A percentile compares a stretch with the other conserved stretches of the same genome.
These are phyloP conservation scores for Polylopha cassiicola DNA, from an alignment of 2,888 invertebrate genomes.

Conservation along the genomic window DNA sequence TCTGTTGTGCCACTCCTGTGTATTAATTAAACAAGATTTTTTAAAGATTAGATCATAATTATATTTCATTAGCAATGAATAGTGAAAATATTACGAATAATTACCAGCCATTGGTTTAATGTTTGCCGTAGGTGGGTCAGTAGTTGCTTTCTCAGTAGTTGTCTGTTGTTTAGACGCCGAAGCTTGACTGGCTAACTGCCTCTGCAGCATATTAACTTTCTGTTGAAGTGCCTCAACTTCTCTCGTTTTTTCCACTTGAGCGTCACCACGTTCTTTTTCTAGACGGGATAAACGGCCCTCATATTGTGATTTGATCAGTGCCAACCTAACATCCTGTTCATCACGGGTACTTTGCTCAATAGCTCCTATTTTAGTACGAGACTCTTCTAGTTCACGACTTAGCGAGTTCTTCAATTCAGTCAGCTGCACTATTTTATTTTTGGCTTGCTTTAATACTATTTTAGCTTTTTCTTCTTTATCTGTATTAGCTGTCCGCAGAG, in stretches of 20 bases:
- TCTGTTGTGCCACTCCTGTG: conserved; percentile 66
- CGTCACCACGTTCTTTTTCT: conserved; percentile 84
- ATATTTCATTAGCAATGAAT: no score
- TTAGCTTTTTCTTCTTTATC: conserved; percentile 82
- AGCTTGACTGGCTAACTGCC: conserved; percentile 84
- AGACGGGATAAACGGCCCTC: conserved; percentile 82
- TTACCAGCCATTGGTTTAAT: conserved; percentile 95
- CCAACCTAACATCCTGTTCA: conserved; percentile 76
- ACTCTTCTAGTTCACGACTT: conserved; percentile 76
- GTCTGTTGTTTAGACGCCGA: conserved; percentile 81
- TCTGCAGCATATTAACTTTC: conserved; percentile 81
- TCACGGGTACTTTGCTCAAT: conserved; percentile 74
- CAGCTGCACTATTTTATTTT: conserved; percentile 83
- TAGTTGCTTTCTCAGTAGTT: conserved; percentile 72
- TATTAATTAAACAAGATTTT: conserved; percentile 29
- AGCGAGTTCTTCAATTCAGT: conserved; percentile 82
- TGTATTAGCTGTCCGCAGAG: conserved; percentile 70
- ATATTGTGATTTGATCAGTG: conserved; percentile 82
- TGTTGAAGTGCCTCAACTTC: conserved; percentile 85
- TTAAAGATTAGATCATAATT: no score
- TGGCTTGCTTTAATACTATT: conserved; percentile 83
- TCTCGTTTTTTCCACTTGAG: conserved; percentile 76
- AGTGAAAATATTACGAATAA: no score
- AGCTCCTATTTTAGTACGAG: conserved; percentile 67
- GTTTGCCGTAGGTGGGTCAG: conserved; percentile 88